Evolutionary conservation across 2,797 vertebrate genomes (phyloP), one percentile per base, ranked within the genome.

Genomic region (Tenualosa ilisha): DNA sequence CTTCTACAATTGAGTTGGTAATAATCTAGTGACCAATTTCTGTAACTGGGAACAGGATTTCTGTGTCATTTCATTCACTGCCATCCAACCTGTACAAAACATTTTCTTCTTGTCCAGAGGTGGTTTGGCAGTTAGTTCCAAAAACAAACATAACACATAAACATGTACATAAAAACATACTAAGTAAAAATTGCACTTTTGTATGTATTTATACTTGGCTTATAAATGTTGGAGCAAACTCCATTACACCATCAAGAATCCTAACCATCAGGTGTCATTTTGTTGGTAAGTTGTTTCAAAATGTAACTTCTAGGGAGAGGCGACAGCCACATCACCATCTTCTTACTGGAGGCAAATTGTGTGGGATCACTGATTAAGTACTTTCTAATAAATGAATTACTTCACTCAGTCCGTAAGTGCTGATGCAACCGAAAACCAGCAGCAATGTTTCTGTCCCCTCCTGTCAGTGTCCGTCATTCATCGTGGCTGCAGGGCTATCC

Each of bases 101-200:
- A 75, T 75, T 8, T 40, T 75, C 37, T 22, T 75, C 37, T 75
- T 75, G 37, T 22, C 68, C 72, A 79, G 72, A 40, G 13, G 72
- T 79, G 72, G 72, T 79, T 79, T 79, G 40, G 37, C 37, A 46
- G 72, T 79, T 40, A 79, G 46, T 79, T 72, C 13, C 31, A 79
- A 37, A 46, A 46, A 79, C 17, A 56, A 56, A 56, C 3, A 22
- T 1, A 56, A 72, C 68, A 72, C 40, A 79, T 79, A 79, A 40
- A 79, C 72, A 43, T 43, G 37, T 43, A 79, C 37, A 79, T 79
- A 79, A 79, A 65, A 79, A 79, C 72, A 79, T 79, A 79, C 72
- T 79, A 43, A 79, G 72, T 79, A 79, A 79, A 72, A 79, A 79
- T 79, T 79, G 72, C 72, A 79, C 72, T 79, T 79, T 79, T 46